These are phyloP conservation scores for Mesaphorura yosii DNA, from an alignment of 1,140 invertebrate genomes.

Conservation along the genomic window DNA sequence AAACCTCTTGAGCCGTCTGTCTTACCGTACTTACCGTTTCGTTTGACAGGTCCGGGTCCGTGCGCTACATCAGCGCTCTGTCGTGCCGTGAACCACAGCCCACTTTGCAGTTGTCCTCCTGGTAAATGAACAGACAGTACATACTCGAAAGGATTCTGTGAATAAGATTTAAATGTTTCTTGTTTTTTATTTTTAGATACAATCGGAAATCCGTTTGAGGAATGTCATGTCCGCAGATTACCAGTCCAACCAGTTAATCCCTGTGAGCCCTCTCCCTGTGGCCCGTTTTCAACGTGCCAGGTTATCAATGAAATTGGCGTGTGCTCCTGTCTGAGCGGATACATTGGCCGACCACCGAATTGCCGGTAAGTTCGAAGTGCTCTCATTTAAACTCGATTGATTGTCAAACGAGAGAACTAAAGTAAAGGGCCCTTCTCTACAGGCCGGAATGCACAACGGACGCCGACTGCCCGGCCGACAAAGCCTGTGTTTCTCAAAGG, in stretches of 20 bases:
- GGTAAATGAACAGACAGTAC: slow-evolving; percentile 43
- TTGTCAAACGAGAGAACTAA: too few relatives aligned
- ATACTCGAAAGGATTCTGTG: slow-evolving; percentile 52
- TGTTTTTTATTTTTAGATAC: too few relatives aligned
- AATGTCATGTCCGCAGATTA: slow-evolving; percentile 31
- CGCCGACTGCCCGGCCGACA: slow-evolving; percentile 25
- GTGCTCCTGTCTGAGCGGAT: slow-evolving; percentile 42
- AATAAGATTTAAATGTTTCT: neutral
- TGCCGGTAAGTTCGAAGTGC: too few relatives aligned
- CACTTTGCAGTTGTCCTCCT: slow-evolving; percentile 61
- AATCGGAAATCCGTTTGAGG: slow-evolving; percentile 63
- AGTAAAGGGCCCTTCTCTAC: too few relatives aligned
- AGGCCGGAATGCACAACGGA: slow-evolving; percentile 31
- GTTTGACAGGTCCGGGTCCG: slow-evolving; percentile 37
- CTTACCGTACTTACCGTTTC: neutral
- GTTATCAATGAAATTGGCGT: slow-evolving; percentile 30
- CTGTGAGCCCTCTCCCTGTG: slow-evolving; percentile 50
- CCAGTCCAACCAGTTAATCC: slow-evolving; percentile 52
- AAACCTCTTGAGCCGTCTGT: slow-evolving; percentile 19
- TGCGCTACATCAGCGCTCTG: slow-evolving; percentile 46
- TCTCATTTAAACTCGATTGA: too few relatives aligned
- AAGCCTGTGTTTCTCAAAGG: slow-evolving; percentile 32
- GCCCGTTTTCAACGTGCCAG: slow-evolving; percentile 52
- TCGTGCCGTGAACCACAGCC: slow-evolving; percentile 65
- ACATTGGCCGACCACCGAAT: slow-evolving; percentile 39